Conservation (phyloP, 2,888 invertebrate genomes). For the Himalopsyche tibetana region DNA sequence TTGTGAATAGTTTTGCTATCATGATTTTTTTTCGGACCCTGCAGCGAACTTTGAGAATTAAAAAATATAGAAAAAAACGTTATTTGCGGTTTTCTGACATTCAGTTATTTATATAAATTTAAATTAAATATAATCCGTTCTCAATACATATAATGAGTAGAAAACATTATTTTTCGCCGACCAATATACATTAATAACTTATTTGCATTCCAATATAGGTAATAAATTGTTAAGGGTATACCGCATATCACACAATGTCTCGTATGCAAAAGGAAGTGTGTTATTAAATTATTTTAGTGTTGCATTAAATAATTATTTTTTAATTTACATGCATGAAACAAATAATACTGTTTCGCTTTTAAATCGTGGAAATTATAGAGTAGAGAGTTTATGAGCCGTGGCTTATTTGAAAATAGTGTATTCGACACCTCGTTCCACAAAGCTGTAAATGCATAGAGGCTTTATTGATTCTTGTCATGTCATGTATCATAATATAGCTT, state of each 20-base stretch:
- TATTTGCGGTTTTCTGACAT: too few relatives aligned
- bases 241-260: not conserved
- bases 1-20: too few relatives aligned
- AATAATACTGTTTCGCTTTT: conserved; percentile 6
- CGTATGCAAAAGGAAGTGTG: conserved; percentile 23
- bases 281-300: conserved; percentile 11
- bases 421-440: conserved; percentile 44
- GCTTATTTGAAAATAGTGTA: conserved; percentile 28
- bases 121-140: too few relatives aligned
- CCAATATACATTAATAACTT: too few relatives aligned
- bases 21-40: too few relatives aligned
- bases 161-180: too few relatives aligned
- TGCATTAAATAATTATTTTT: conserved; percentile 37
- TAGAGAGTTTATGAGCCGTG: conserved; percentile 17
- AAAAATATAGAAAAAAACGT: too few relatives aligned
- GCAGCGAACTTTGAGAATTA: too few relatives aligned
- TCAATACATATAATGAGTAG: too few relatives aligned
- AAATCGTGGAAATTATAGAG: conserved; percentile 39
- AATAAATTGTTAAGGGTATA: not conserved
- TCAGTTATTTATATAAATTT: too few relatives aligned
- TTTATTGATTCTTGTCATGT: conserved; percentile 56
- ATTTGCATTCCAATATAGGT: too few relatives aligned
- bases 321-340: conserved; percentile 36
- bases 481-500: not conserved
- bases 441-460: conserved; percentile 37